A percentile compares a stretch with the other conserved stretches of the same genome.
Evolutionary conservation across 2,888 invertebrate genomes (phyloP).

Genomic region (Dolomedes plantarius): DNA sequence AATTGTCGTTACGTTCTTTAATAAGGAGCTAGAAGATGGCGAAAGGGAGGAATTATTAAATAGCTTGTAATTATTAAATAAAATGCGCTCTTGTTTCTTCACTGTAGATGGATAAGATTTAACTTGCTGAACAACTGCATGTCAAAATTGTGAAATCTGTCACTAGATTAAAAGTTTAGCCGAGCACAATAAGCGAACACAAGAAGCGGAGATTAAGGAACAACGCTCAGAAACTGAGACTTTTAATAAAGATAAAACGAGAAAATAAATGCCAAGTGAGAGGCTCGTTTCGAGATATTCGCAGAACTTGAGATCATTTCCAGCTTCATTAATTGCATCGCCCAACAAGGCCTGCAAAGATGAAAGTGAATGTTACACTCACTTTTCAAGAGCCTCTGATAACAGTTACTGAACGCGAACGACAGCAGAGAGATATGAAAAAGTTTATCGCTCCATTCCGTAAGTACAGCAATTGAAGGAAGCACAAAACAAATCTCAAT

Average conservation of each 20-base stretch:
- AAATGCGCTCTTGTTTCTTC: slow-evolving; percentile 52
- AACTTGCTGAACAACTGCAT: slow-evolving; percentile 39
- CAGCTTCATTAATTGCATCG: slow-evolving; percentile 56
- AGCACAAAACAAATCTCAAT: not conserved
- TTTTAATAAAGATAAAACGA: slow-evolving; percentile 69
- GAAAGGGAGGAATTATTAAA: slow-evolving; percentile 34
- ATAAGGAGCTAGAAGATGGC: slow-evolving; percentile 44
- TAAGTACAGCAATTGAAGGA: not conserved
- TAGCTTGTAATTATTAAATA: slow-evolving; percentile 66
- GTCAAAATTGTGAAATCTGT: slow-evolving; percentile 43
- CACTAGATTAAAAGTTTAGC: slow-evolving; percentile 59
- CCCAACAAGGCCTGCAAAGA: slow-evolving; percentile 34
- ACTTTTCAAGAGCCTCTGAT: not conserved
- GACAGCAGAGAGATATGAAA: slow-evolving; percentile 5
- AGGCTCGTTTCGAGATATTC: slow-evolving; percentile 24
- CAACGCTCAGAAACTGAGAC: slow-evolving; percentile 42
- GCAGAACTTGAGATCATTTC: slow-evolving; percentile 22
- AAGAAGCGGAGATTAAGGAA: slow-evolving; percentile 17
- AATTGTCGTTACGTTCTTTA: slow-evolving; percentile 58
- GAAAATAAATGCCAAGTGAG: slow-evolving; percentile 14
- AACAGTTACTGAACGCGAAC: not conserved
- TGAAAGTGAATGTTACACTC: slow-evolving; percentile 32
- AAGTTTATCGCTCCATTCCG: not conserved
- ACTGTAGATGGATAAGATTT: slow-evolving; percentile 65
- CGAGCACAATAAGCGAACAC: slow-evolving; percentile 40